phyloP scores from a whole-genome alignment of 2,888 invertebrate species.

The Eilema sororculum region DNA sequence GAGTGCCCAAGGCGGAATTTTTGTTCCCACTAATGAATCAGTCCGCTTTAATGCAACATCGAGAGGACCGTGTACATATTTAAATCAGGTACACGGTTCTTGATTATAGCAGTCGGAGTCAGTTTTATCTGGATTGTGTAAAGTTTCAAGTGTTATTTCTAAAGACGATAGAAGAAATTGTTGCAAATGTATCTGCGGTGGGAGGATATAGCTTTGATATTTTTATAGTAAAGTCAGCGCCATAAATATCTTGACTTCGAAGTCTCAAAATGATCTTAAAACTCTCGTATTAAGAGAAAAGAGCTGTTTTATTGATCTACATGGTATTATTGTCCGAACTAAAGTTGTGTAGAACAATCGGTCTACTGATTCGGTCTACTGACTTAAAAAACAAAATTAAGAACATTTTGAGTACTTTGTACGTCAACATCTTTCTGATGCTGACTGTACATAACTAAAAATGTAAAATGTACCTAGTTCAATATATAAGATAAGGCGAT shows the following conservation, averaged over 20 bases:
- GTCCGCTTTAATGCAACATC: conserved; percentile 54
- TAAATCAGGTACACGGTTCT: conserved; percentile 71
- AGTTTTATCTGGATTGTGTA: conserved; percentile 56
- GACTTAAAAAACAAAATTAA: too few relatives aligned
- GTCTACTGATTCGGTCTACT: too few relatives aligned
- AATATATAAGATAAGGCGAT: too few relatives aligned
- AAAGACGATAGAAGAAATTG: conserved; percentile 38
- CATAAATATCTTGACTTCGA: too few relatives aligned
- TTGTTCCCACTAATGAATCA: conserved; percentile 70
- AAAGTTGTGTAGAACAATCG: too few relatives aligned
- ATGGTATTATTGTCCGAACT: too few relatives aligned
- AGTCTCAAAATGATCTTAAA: background rate
- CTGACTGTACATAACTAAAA: too few relatives aligned
- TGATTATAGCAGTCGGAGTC: conserved; percentile 64
- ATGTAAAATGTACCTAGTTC: too few relatives aligned
- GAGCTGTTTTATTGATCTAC: too few relatives aligned
- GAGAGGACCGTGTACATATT: conserved; percentile 68
- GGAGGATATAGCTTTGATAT: background rate
- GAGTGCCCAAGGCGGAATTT: conserved; percentile 49
- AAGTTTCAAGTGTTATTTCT: conserved; percentile 54
- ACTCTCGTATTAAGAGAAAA: too few relatives aligned
- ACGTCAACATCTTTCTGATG: too few relatives aligned
- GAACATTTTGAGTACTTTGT: too few relatives aligned
- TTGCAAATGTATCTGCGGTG: background rate
- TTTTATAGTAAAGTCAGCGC: background rate